Evolutionary conservation across 2,888 invertebrate genomes (phyloP).

Genomic region (Drosophila melanosoma): DNA sequence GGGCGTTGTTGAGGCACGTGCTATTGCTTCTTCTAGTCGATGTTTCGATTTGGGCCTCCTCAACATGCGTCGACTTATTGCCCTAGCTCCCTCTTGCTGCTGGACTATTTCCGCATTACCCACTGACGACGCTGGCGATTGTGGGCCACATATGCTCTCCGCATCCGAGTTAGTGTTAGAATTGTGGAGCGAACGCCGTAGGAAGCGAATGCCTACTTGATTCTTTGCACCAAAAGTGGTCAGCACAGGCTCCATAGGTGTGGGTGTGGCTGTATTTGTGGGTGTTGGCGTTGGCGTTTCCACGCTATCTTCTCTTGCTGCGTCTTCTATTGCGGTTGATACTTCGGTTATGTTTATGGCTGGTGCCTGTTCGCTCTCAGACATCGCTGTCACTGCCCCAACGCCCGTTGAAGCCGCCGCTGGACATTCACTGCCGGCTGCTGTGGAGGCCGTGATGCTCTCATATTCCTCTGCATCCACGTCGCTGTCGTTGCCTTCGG

Average conservation of each 20-base stretch:
- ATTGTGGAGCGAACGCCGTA: constrained; percentile 63
- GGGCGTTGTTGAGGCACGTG: constrained; percentile 42
- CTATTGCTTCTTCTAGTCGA: constrained; percentile 38
- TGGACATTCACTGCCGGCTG: constrained; percentile 27
- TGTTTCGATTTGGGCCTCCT: constrained; percentile 34
- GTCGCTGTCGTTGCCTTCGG: constrained; percentile 55
- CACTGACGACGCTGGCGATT: constrained; percentile 10
- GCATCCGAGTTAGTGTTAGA: constrained; percentile 71
- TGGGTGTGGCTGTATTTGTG: neutral
- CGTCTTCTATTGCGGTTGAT: neutral
- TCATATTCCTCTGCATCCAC: constrained; percentile 57
- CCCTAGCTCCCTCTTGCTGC: constrained; percentile 19
- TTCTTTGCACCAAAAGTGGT: constrained; percentile 62
- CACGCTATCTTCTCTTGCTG: neutral
- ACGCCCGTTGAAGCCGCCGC: neutral
- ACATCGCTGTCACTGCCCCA: constrained; percentile 4
- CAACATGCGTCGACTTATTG: constrained; percentile 40
- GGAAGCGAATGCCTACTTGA: constrained; percentile 54
- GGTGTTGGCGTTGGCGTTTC: neutral
- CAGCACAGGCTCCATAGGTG: constrained; percentile 45
- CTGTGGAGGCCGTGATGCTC: constrained; percentile 48
- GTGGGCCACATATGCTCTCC: constrained; percentile 56
- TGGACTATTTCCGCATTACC: constrained; percentile 10
- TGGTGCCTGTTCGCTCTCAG: constrained; percentile 12
- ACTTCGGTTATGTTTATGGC: neutral